Conservation (phyloP, 2,113 vertebrate species). For the Puffinus mauretanicus region DNA sequence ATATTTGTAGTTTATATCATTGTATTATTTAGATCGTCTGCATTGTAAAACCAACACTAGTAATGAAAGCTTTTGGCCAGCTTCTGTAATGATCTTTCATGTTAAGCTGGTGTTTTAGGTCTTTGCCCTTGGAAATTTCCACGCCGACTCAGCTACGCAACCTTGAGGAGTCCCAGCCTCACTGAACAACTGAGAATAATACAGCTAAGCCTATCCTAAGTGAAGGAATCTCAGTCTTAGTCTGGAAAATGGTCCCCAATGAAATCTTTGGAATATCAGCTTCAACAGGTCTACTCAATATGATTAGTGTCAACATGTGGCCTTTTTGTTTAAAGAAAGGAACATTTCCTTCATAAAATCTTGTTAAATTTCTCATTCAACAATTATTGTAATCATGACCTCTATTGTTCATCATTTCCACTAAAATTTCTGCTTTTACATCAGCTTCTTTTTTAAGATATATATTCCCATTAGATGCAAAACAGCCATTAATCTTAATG, state of each 20-base stretch:
- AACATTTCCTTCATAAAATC: slow-evolving; percentile 25
- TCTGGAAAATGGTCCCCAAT: slow-evolving; percentile 35
- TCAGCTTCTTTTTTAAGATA: slow-evolving; percentile 41
- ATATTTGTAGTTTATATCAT: not conserved
- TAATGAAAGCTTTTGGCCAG: not conserved
- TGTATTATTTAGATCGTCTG: not conserved
- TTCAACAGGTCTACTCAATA: slow-evolving; percentile 32
- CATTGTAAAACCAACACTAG: not conserved
- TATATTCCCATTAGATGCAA: slow-evolving; percentile 60
- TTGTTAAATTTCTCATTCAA: slow-evolving; percentile 46
- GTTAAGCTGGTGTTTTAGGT: not conserved
- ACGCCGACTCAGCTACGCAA: not conserved
- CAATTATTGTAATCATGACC: slow-evolving; percentile 65
- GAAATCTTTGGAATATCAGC: slow-evolving; percentile 51
- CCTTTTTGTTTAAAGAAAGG: slow-evolving; percentile 45
- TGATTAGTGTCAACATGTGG: slow-evolving; percentile 52
- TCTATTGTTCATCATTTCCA: slow-evolving; percentile 45
- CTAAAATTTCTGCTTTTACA: slow-evolving; percentile 49
- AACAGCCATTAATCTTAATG: slow-evolving; percentile 53
- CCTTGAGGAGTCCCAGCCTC: not conserved
- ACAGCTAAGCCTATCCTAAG: not conserved
- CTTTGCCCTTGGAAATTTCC: not conserved
- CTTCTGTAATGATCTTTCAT: not conserved
- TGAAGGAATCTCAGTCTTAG: not conserved
- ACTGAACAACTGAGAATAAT: not conserved